phyloP scores from a whole-genome alignment of 2,888 invertebrate genomes.

The Dryobotodes eremita region DNA sequence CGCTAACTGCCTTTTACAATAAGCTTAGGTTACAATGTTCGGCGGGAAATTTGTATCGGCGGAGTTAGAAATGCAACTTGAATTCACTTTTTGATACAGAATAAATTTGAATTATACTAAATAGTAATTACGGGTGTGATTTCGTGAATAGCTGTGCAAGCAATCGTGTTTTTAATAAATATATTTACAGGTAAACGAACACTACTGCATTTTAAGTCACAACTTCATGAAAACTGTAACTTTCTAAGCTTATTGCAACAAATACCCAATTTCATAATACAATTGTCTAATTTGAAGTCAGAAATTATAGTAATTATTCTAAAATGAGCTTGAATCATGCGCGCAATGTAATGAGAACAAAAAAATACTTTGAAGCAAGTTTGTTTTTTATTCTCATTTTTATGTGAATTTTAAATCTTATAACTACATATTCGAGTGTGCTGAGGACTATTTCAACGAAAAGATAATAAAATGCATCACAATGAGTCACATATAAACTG shows the following conservation, averaged over 20 bases:
- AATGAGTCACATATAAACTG: conserved; percentile 8
- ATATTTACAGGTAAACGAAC: conserved; percentile 25
- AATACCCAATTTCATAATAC: conserved; percentile 23
- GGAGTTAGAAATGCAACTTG: conserved; percentile 30
- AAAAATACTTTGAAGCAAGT: conserved; percentile 37
- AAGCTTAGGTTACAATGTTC: conserved; percentile 57
- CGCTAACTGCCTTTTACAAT: conserved; percentile 60
- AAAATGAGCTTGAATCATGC: conserved; percentile 69
- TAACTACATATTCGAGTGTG: conserved; percentile 58
- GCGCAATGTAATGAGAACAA: conserved; percentile 65
- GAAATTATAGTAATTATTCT: conserved; percentile 36
- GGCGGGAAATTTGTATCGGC: conserved; percentile 43
- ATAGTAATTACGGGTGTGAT: conserved; percentile 6
- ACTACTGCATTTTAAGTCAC: conserved; percentile 18
- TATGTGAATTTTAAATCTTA: conserved; percentile 52
- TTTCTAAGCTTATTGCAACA: conserved; percentile 48
- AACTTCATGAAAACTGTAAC: conserved; percentile 35
- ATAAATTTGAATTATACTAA: not conserved
- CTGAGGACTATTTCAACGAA: conserved; percentile 66
- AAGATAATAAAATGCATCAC: conserved; percentile 27
- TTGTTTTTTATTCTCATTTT: conserved; percentile 63
- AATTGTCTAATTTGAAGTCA: conserved; percentile 22
- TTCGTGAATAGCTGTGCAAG: conserved; percentile 37
- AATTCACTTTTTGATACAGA: not conserved
- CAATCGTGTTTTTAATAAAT: conserved; percentile 19